These are phyloP conservation scores for Trisateles emortualis DNA, from an alignment of 2,888 invertebrate genomes.

Conservation along the genomic window DNA sequence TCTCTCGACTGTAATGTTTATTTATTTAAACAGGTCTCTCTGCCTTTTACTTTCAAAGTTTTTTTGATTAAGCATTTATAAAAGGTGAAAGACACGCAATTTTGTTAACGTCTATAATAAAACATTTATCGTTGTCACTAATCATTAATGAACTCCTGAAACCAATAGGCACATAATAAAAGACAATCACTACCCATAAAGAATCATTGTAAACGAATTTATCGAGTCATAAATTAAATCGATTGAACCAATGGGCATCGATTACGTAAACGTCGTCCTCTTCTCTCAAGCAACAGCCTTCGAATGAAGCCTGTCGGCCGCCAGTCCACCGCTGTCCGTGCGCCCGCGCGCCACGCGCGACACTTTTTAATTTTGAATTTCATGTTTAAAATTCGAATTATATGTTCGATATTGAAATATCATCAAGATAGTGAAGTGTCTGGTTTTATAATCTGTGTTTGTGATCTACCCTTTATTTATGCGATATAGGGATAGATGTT, in stretches of 20 bases:
- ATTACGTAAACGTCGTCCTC: conserved; percentile 59
- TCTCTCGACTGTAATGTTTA: not conserved
- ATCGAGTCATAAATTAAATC: conserved; percentile 44
- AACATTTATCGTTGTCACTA: too few relatives aligned
- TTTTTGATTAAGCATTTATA: too few relatives aligned
- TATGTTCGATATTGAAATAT: conserved; percentile 38
- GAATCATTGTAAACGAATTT: conserved; percentile 30
- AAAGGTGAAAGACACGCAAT: too few relatives aligned
- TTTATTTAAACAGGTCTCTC: too few relatives aligned
- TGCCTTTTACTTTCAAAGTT: too few relatives aligned
- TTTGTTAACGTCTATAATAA: too few relatives aligned
- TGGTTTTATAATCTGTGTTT: conserved; percentile 46
- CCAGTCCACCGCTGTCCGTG: conserved; percentile 71
- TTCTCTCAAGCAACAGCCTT: conserved; percentile 65
- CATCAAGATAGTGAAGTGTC: conserved; percentile 59
- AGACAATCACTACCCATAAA: conserved; percentile 22
- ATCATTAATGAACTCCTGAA: too few relatives aligned
- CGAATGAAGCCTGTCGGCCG: conserved; percentile 57
- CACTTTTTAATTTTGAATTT: conserved; percentile 29
- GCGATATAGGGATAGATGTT: conserved; percentile 74
- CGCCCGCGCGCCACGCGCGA: conserved; percentile 74
- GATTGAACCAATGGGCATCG: conserved; percentile 47
- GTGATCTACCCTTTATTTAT: conserved; percentile 78
- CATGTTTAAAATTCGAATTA: conserved; percentile 30
- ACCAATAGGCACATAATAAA: conserved; percentile 22